Conservation (phyloP, 2,113 vertebrate genomes). For the Triplophysa siluroides region DNA sequence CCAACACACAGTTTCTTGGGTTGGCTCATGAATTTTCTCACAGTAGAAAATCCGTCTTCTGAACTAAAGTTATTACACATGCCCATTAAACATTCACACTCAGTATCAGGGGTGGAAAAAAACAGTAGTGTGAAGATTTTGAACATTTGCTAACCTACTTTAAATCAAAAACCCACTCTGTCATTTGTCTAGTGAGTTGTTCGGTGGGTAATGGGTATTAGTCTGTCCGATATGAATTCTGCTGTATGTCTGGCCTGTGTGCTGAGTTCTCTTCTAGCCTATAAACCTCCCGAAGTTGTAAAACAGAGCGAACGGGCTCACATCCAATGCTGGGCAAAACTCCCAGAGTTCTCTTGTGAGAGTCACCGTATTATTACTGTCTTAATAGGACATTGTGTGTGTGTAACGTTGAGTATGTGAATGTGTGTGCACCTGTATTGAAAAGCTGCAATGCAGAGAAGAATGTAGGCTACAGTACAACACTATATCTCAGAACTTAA, state of each 20-base stretch:
- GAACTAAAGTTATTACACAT: not conserved
- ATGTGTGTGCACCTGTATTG: not conserved
- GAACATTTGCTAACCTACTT: not conserved
- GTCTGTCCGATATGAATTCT: not conserved
- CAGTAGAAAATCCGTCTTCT: not conserved
- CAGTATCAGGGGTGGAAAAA: not conserved
- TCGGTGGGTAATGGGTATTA: not conserved
- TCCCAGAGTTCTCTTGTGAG: slow-evolving; percentile 18
- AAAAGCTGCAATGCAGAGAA: slow-evolving; percentile 37
- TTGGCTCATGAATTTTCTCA: not conserved
- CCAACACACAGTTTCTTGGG: not conserved
- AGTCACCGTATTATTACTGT: not conserved
- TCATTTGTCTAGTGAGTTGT: not conserved
- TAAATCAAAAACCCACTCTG: not conserved
- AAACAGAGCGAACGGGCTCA: not conserved
- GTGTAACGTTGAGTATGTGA: not conserved
- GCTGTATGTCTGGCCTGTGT: not conserved
- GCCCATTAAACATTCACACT: not conserved
- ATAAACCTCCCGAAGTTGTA: not conserved
- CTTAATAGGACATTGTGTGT: slow-evolving; percentile 7
- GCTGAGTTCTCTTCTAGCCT: not conserved
- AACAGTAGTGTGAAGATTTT: not conserved
- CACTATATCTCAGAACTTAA: not conserved
- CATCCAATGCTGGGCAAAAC: slow-evolving; percentile 16
- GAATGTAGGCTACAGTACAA: not conserved